Evolutionary conservation across 2,113 vertebrate species (phyloP).

Genomic region (Gobiocypris rarus): DNA sequence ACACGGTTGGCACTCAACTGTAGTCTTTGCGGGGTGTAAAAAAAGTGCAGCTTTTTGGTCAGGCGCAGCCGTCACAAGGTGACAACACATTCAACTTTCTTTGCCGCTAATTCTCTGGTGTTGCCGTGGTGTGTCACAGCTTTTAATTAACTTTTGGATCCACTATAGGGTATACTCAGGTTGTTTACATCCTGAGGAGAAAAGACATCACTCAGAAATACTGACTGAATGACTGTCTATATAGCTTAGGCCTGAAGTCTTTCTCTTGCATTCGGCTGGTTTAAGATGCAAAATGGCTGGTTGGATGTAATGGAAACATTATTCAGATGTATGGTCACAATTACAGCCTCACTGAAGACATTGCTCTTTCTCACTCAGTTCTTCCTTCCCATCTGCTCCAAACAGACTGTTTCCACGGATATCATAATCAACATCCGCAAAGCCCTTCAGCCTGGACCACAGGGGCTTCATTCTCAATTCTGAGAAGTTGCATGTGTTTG

Average conservation of each 20-base stretch:
- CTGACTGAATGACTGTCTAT: neutral
- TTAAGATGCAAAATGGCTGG: neutral
- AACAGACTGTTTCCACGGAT: conserved; percentile 24
- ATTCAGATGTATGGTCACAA: conserved; percentile 44
- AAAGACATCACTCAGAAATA: neutral
- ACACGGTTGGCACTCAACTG: too few species aligned
- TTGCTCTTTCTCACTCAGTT: neutral
- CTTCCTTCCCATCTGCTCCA: conserved; percentile 23
- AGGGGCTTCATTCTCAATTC: conserved; percentile 19
- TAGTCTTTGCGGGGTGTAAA: too few species aligned
- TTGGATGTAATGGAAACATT: conserved; percentile 46
- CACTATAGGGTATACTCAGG: neutral
- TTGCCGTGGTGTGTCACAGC: too few species aligned
- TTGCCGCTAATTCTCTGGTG: too few species aligned
- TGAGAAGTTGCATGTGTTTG: conserved; percentile 23
- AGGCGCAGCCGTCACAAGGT: too few species aligned
- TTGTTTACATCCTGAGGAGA: neutral
- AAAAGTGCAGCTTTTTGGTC: too few species aligned
- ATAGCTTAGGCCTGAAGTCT: neutral
- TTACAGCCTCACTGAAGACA: conserved; percentile 12
- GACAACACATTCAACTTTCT: too few species aligned
- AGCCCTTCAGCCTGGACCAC: conserved; percentile 8
- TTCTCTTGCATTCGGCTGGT: conserved; percentile 8
- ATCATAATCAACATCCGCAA: conserved; percentile 20
- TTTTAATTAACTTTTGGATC: neutral